Conservation (phyloP, 2,888 invertebrate genomes). For the Rotaria sp. region DNA sequence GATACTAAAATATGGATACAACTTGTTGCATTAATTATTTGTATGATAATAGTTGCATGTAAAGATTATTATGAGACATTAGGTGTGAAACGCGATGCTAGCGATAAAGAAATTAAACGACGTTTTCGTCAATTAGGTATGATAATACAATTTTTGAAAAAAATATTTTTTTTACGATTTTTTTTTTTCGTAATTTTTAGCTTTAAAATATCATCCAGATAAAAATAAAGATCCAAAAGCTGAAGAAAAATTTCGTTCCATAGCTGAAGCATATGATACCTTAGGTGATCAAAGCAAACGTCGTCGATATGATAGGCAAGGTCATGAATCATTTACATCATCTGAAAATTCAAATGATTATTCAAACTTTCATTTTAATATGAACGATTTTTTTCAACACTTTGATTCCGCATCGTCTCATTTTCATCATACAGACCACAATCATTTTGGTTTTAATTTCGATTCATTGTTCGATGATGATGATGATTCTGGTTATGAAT, state of each 20-base stretch:
- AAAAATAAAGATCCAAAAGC: constrained; percentile 37
- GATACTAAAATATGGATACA: not conserved
- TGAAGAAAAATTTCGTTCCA: constrained; percentile 36
- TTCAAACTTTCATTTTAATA: constrained; percentile 25
- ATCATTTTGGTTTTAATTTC: constrained; percentile 34
- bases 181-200: not conserved
- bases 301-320: constrained; percentile 24
- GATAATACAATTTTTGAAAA: not conserved
- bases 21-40: not conserved
- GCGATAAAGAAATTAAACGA: constrained; percentile 33
- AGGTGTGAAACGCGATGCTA: constrained; percentile 33
- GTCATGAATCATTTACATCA: not conserved
- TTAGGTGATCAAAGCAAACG: constrained; percentile 32
- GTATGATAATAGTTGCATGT: not conserved
- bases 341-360: not conserved
- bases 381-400: constrained; percentile 34
- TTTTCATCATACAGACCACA: constrained; percentile 18
- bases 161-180: not conserved
- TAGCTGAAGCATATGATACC: constrained; percentile 37
- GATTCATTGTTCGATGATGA: constrained; percentile 33
- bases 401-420: constrained; percentile 34
- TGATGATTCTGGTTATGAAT: not conserved
- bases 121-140: constrained; percentile 34
- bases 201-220: constrained; percentile 40
- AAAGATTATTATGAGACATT: constrained; percentile 35